Conservation (phyloP, 1,140 invertebrate genomes). For the Episyrphus balteatus region DNA sequence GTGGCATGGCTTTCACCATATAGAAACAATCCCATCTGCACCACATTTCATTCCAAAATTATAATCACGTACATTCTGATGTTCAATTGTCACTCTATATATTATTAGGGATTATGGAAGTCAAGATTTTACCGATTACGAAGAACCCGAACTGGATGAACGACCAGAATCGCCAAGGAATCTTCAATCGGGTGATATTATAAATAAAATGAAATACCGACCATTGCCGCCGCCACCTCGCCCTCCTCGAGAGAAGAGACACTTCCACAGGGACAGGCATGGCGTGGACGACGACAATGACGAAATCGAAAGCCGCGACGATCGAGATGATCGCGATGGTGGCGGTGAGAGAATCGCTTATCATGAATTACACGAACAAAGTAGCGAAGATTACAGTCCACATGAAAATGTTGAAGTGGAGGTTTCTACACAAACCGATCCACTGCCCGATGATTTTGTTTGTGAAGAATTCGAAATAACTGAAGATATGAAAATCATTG, state of each 20-base stretch:
- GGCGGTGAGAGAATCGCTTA: slow-evolving; percentile 28
- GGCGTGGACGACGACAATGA: slow-evolving; percentile 26
- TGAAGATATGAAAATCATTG: slow-evolving; percentile 36
- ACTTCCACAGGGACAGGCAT: slow-evolving; percentile 17
- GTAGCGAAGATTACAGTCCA: slow-evolving; percentile 9
- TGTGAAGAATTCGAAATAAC: slow-evolving; percentile 52
- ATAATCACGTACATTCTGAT: no score
- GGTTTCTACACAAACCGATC: slow-evolving; percentile 70
- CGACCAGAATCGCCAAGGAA: slow-evolving; percentile 39
- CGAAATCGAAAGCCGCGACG: slow-evolving; percentile 17
- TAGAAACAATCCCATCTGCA: no score
- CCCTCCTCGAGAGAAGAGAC: slow-evolving; percentile 51
- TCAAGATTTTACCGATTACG: slow-evolving; percentile 29
- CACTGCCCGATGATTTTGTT: slow-evolving; percentile 61
- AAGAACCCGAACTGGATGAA: slow-evolving; percentile 19
- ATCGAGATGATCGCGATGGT: slow-evolving; percentile 15
- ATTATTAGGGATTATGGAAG: slow-evolving; percentile 48
- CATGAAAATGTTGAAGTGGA: slow-evolving; percentile 45
- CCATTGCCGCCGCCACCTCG: slow-evolving; percentile 70
- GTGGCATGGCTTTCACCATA: no score
- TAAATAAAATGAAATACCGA: slow-evolving; percentile 67
- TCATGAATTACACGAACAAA: slow-evolving; percentile 11
- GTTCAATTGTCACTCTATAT: slow-evolving; percentile 43
- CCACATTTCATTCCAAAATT: no score
- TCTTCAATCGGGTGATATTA: slow-evolving; percentile 54